These are phyloP conservation scores for Tetramorium bicarinatum DNA, from an alignment of 2,888 invertebrate species.

Conservation along the genomic window DNA sequence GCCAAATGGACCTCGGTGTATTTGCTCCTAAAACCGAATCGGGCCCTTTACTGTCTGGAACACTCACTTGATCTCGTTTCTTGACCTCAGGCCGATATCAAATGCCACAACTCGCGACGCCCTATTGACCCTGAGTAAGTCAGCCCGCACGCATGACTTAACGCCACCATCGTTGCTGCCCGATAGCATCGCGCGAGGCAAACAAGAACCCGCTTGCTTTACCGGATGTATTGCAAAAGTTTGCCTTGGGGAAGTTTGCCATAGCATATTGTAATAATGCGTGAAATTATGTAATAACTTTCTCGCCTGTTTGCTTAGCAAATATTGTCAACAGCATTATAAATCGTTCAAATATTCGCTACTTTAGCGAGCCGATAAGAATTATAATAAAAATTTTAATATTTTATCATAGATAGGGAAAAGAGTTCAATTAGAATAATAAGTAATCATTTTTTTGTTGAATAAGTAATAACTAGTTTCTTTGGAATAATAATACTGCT, in stretches of 20 bases:
- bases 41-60: conserved; percentile 60
- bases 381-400: neutral
- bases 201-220: conserved; percentile 13
- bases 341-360: conserved; percentile 23
- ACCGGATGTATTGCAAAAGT: conserved; percentile 27
- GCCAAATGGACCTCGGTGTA: conserved; percentile 81
- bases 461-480: neutral
- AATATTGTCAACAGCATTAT: neutral
- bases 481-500: neutral
- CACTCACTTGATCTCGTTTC: conserved; percentile 76
- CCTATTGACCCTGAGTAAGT: conserved; percentile 51
- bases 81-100: conserved; percentile 62
- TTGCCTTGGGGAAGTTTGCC: conserved; percentile 13
- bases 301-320: neutral
- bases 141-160: conserved; percentile 33
- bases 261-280: neutral
- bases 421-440: neutral
- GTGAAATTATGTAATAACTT: conserved; percentile 39
- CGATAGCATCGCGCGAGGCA: conserved; percentile 3
- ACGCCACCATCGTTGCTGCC: neutral
- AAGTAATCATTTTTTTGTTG: neutral
- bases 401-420: neutral
- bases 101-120: conserved; percentile 62
- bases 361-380: neutral
- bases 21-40: conserved; percentile 76